Base-by-base conservation (phyloP, 2,797 vertebrate species). In the Cryptoprocta ferox region DNA sequence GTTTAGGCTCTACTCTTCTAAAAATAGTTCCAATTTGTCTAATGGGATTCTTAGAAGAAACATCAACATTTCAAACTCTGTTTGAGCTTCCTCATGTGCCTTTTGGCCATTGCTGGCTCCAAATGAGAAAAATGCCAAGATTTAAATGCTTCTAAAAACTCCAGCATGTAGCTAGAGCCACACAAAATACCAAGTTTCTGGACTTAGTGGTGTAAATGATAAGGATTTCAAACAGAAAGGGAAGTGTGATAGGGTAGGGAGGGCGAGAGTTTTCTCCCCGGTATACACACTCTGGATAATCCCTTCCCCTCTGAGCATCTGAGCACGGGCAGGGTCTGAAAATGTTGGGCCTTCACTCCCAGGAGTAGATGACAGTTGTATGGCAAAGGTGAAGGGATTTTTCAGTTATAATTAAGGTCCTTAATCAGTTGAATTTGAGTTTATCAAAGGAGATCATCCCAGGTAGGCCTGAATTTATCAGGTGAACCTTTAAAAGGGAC, bases 81-180 rank as follows among this genome's bases (percentile, higher is more conserved):
- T 85, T 76, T 65, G 32, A 56, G 85, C 1, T 71, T 65, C 37
- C 35, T 85, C 18, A 1, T 32, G 79, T 37, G 30, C 9, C 71
- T 24, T 84, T 76, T 80, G 86, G 87, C 24, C 28, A 75, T 5
- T 61, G 21, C 8, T 30, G 11, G 19, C 12, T 70, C 24, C 30
- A 93, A 75, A 87, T 5, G 56, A 70, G 48, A 75, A 79, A 39
- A 96, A 65, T 10, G 32, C 21, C n/a, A 84, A 93, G 21, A 80
- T 84, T 91, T 32, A n/a, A 78, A 86, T 1, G 26, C 39, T 79
- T 95, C 63, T 91, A 61, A 89, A 89, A 91, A 66, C 59, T 78
- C 68, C 3, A 91, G 14, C 68, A 89, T 84, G 37, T 21, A 26
- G 30, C n/a, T 61, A 89, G 50, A 66, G n/a, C 8, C 37, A 45